Conservation (phyloP, 2,113 vertebrate genomes). For the Oreochromis niloticus region DNA sequence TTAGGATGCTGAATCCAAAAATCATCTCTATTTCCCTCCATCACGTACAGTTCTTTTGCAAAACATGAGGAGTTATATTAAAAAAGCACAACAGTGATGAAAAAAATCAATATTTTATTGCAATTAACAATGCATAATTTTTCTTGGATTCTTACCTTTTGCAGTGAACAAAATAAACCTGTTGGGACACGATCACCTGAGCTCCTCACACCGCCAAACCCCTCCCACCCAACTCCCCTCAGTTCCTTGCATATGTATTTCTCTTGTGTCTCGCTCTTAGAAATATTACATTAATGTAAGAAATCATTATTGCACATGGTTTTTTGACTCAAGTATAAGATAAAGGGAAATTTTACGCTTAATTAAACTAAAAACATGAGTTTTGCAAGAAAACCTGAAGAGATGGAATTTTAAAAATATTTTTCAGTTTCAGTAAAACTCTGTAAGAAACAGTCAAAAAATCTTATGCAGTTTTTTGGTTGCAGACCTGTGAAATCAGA, state of each 20-base stretch:
- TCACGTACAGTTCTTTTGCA: neutral
- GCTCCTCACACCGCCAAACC: neutral
- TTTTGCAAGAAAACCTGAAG: neutral
- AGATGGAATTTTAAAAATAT: neutral
- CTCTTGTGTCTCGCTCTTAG: neutral
- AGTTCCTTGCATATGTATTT: neutral
- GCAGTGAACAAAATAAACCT: neutral
- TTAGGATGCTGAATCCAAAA: neutral
- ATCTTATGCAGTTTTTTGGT: neutral
- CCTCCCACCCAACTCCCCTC: rapidly evolving
- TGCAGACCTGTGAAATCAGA: neutral
- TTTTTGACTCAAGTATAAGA: neutral
- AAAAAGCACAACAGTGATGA: neutral
- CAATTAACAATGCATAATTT: neutral
- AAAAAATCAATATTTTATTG: rapidly evolving
- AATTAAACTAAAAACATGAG: neutral
- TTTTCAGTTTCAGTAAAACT: neutral
- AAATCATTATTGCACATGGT: neutral
- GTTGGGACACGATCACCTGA: neutral
- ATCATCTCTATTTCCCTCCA: neutral
- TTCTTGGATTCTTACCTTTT: neutral
- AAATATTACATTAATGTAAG: neutral
- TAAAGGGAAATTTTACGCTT: neutral
- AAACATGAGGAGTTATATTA: neutral
- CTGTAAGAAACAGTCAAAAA: neutral